Conservation (phyloP, 1,140 invertebrate species). For the Drosophila carrolli region DNA sequence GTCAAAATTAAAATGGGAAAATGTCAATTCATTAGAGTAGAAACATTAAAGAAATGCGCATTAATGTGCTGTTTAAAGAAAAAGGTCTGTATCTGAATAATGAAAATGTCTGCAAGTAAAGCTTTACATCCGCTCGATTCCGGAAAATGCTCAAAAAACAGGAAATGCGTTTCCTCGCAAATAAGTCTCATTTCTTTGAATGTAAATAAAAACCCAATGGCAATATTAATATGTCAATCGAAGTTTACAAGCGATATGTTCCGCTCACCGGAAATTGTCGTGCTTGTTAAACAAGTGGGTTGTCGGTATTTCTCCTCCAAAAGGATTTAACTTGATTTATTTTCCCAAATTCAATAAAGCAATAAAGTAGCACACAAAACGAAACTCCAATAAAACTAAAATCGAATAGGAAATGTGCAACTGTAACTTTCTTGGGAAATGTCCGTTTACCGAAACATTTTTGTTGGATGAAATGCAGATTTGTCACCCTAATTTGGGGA, state of each 20-base stretch:
- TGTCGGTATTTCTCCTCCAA: not conserved
- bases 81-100: constrained; percentile 1
- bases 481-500: not conserved
- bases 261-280: not conserved
- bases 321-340: too few species aligned
- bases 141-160: not conserved
- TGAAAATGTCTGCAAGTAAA: not conserved
- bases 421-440: constrained; percentile 1
- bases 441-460: constrained; percentile 6
- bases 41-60: not conserved
- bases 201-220: constrained; percentile 2
- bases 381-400: not conserved
- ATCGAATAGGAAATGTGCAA: constrained; percentile 14
- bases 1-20: not conserved
- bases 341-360: not conserved
- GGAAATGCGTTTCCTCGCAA: not conserved
- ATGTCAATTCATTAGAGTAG: not conserved
- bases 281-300: constrained; percentile 2
- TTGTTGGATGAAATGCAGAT: constrained; percentile 1
- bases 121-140: not conserved
- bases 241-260: constrained; percentile 5
- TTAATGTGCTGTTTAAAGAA: constrained; percentile 5
- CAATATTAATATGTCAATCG: constrained; percentile 8
- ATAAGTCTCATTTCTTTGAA: not conserved
- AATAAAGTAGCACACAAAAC: too few species aligned